phyloP scores from a whole-genome alignment of 2,113 vertebrate species.

The Phyllopteryx taeniolatus region DNA sequence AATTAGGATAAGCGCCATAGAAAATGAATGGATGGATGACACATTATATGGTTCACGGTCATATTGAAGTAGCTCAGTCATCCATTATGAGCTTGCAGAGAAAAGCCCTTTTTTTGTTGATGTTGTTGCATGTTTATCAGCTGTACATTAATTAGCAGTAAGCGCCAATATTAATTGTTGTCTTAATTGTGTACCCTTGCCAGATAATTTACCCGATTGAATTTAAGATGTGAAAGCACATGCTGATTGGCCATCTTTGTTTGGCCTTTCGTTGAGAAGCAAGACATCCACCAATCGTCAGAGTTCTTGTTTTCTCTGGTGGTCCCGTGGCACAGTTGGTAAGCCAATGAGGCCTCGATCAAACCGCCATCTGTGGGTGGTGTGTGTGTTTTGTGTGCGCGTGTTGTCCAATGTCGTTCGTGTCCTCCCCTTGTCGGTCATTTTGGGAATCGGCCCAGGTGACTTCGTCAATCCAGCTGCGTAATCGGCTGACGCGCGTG shows the following conservation, averaged over 20 bases:
- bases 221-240: conserved; percentile 13
- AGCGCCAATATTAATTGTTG: conserved; percentile 2
- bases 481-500: conserved; percentile 83
- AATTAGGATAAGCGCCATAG: neutral
- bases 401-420: conserved; percentile 37
- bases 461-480: conserved; percentile 83
- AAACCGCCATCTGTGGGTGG: conserved; percentile 41
- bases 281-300: conserved; percentile 9
- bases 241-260: neutral
- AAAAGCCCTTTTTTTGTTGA: conserved; percentile 17
- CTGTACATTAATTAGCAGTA: conserved; percentile 8
- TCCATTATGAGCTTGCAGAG: conserved; percentile 29
- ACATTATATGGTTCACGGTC: conserved; percentile 15
- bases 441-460: conserved; percentile 3
- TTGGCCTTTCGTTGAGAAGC: neutral
- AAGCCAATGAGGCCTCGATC: conserved; percentile 46
- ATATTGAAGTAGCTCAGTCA: conserved; percentile 33
- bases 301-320: conserved; percentile 30
- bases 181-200: neutral
- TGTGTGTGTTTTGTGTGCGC: conserved; percentile 25
- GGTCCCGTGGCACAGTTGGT: conserved; percentile 61
- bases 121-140: conserved; percentile 11
- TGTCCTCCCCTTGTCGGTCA: conserved; percentile 1
- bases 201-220: neutral
- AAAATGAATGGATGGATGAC: neutral